Evolutionary conservation across 2,888 invertebrate genomes (phyloP), one percentile per base, ranked within the genome.

Genomic region (Calameuta filiformis): DNA sequence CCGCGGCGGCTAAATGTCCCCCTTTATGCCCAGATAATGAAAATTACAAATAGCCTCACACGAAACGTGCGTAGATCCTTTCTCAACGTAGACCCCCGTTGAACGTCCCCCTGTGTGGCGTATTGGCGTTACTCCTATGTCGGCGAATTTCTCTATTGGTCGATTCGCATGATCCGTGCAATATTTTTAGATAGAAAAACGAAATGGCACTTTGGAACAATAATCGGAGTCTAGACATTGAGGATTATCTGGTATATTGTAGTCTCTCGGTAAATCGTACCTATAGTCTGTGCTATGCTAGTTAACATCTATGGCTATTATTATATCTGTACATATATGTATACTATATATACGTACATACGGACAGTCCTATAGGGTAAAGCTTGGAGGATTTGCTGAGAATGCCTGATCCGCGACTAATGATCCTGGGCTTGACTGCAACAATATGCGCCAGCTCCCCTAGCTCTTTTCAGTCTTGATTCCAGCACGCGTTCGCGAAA

Each of bases 21-120:
- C 86, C 88, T 91, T 90, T 89, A 86, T 87, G 86, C 85, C 82
- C 85, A 90, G 91, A 91, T 91, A 91, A 91, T 91, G 91, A 91
- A 91, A 91, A 91, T 91, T 91, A 91, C 91, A 91, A 91, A 91
- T 91, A 90, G 89, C 88, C 87, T 80, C 80, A 83, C 83, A 76
- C 80, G 83, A 86, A 84, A 85, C 85, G 86, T 87, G 86, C 87
- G 86, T 85, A 71, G 71, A 71, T 71, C 71, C 71, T 71, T 31
- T 71, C 56, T 56, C 56, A 56, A 56, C 23, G 6, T 56, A 56
- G 56, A 56, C 56, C 23, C 56, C 23, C 23, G 23, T 23, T 56
- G 23, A 56, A 1, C 56, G 23, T 56, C 56, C 56, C 15, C 23
- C 6, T 23, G 23, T 23, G 15, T 23, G 56, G 56, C 23, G 9